Base-by-base conservation (phyloP, 2,113 vertebrate species). In the Montifringilla adamsi region DNA sequence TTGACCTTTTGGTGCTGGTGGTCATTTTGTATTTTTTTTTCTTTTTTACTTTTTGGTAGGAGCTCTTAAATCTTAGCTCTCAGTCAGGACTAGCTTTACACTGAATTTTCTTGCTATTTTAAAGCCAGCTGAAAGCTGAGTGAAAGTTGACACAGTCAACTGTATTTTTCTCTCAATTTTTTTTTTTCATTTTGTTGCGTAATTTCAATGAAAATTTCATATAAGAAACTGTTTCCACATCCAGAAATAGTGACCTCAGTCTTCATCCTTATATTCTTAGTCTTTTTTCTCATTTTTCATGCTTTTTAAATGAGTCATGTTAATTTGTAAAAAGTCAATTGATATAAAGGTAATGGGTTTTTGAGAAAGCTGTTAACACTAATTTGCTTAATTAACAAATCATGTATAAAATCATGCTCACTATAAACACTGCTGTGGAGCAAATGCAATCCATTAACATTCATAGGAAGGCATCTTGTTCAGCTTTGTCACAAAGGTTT, bases 361-460 rank as follows among this genome's bases (percentile, higher is more conserved):
- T 95, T 91, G 77, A 94, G 76, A 95, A 95, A 94, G 93, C 91
- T 96, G 84, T 96, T 97, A 96, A 93, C 92, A 96, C 68, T 84
- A 97, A 97, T 95, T 95, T 96, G 80, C 79, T 93, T 97, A 96
- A 97, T 97, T 95, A 97, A 93, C 75, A 93, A 95, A 95, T 97
- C 96, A 90, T 90, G 91, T 95, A 94, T 88, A 92, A 96, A 95
- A 95, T 95, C 94, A 84, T 78, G 78, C 87, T 96, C 28, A 5
- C 84, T 90, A 91, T 79, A 96, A 96, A 93, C 89, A 92, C 64
- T 91, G 39, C 81, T 80, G 49, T 58, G 55, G 86, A 95, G 76
- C 33, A 93, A 96, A 92, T 73, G 84, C 11, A 94, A 31, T 52
- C 75, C 39, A 95, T 95, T 97, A 93, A 94, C 84, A 86, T 85